Conservation (phyloP, 2,888 invertebrate genomes). For the Eurytoma adleriae region DNA sequence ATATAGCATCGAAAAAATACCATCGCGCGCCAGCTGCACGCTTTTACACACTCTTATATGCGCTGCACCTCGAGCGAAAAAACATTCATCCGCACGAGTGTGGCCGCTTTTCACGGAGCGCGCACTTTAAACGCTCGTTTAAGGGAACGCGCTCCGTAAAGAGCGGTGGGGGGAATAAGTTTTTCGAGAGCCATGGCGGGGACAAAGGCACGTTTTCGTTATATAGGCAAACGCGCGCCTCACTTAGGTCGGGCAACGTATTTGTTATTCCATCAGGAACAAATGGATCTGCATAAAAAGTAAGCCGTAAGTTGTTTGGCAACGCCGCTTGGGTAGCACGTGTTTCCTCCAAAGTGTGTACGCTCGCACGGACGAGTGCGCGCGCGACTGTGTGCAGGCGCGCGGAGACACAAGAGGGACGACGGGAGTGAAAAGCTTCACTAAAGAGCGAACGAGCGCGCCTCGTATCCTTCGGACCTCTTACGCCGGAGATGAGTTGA, state of each 20-base stretch:
- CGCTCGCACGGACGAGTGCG: too few species aligned
- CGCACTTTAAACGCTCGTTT: too few species aligned
- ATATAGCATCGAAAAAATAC: conserved; percentile 9
- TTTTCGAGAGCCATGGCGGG: not conserved
- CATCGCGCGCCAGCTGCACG: not conserved
- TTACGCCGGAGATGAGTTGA: too few species aligned
- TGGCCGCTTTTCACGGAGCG: too few species aligned
- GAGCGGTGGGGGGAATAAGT: not conserved
- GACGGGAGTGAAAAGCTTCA: not conserved
- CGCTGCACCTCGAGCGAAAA: too few species aligned
- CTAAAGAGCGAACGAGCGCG: not conserved
- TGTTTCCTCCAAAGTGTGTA: conserved; percentile 15
- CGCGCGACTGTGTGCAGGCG: not conserved
- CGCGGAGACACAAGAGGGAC: not conserved
- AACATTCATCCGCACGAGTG: not conserved
- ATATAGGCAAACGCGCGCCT: not conserved
- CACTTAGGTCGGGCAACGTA: conserved; percentile 6
- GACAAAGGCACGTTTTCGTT: not conserved
- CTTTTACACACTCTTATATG: not conserved
- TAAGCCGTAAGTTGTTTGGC: conserved; percentile 36
- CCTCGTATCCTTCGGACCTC: not conserved
- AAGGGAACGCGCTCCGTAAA: too few species aligned
- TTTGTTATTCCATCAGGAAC: conserved; percentile 35
- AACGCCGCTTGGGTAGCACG: conserved; percentile 18
- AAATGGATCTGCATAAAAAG: conserved; percentile 42